Evolutionary conservation across 1,140 invertebrate genomes (phyloP), one percentile per base, ranked within the genome.

Genomic region (Penaeus japonicus): DNA sequence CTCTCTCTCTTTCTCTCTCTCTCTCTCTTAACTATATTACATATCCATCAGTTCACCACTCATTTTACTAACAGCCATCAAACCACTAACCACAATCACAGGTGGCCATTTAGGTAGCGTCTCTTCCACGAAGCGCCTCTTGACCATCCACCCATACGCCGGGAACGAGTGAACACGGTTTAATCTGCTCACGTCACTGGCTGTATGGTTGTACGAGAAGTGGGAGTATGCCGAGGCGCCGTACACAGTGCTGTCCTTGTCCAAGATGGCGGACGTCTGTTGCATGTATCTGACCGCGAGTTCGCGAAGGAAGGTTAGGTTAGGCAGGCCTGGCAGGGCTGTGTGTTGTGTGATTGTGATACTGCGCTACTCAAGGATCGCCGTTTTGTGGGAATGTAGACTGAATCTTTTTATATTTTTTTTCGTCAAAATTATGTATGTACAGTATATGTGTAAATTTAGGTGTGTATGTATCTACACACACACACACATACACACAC

Each of bases 151-250:
- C 3, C 95, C 95, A 1, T 95, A 92, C 18, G 95, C 95, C 39
- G 95, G 95, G 94, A 95, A 95, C 0, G 94, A 94, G 91, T 95
- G 95, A 5, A 95, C 93, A 47, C 95, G 91, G 90, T 95, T 94
- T 32, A 95, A 91, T 47, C 94, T 90, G 55, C 92, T 91, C 4
- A 93, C 93, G 90, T 95, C 94, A 84, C 93, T 92, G 91, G 93
- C 94, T 2, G 94, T 95, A 91, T 95, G 94, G 87, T 95, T 93
- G 91, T 94, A 94, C 77, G 94, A 94, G 92, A 95, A 94, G 91
- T 95, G 95, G 93, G 95, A 95, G 94, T 95, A 95, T 1, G 95
- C 95, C 30, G 94, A 95, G 32, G 95, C 93, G 92, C 94, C 95
- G 90, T 95, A 95, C 27, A 95, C 84, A 54, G 92, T 93, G 1